phyloP scores from a whole-genome alignment of 2,888 invertebrate species.

The Eristalinus aeneus region DNA sequence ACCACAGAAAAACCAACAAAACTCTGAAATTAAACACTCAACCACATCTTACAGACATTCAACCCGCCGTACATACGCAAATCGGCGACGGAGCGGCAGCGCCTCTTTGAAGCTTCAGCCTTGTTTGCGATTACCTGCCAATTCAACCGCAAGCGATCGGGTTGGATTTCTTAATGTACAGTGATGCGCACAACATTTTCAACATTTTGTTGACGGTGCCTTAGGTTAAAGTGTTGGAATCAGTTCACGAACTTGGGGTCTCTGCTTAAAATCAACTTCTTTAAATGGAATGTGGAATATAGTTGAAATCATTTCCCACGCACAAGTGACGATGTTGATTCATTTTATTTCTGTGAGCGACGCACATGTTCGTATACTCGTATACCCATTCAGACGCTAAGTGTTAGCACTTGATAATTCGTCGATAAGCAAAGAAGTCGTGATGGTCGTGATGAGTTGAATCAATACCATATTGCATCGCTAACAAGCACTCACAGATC shows the following conservation, averaged over 20 bases:
- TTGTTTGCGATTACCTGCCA: neutral
- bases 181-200: neutral
- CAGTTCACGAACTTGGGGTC: too few relatives aligned
- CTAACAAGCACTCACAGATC: slow-evolving; percentile 1
- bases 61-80: neutral
- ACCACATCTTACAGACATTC: neutral
- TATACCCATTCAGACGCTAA: neutral
- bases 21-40: slow-evolving; percentile 19
- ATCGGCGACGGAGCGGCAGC: neutral
- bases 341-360: neutral
- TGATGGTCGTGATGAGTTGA: neutral
- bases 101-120: neutral
- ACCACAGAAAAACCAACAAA: slow-evolving; percentile 26
- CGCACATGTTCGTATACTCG: neutral
- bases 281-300: too few relatives aligned
- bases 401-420: neutral
- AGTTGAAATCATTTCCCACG: neutral
- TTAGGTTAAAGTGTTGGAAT: neutral
- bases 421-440: neutral
- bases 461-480: neutral
- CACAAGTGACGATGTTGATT: neutral
- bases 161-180: neutral
- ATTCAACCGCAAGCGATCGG: neutral
- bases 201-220: neutral
- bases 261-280: too few relatives aligned